Percentiles rank a stretch among this genome's conserved stretches.
These are phyloP conservation scores for Solenopsis fugax DNA, from an alignment of 1,140 invertebrate species.

Conservation along the genomic window DNA sequence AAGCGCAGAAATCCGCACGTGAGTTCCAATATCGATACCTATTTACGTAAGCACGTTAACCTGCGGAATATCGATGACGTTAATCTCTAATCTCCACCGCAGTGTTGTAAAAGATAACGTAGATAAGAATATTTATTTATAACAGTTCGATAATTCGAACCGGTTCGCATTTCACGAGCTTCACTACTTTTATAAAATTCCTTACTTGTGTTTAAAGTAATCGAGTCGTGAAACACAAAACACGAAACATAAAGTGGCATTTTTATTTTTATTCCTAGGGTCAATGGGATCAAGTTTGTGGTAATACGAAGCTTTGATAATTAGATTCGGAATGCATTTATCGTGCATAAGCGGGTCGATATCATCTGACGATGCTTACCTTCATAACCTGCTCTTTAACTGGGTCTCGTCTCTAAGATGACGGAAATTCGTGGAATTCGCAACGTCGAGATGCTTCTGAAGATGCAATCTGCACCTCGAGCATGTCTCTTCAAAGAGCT, in stretches of 20 bases:
- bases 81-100: neutral
- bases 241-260: neutral
- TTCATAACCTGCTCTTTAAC: slow-evolving; percentile 61
- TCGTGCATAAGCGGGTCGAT: slow-evolving; percentile 17
- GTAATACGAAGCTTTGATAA: slow-evolving; percentile 27
- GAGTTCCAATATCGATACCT: slow-evolving; percentile 54
- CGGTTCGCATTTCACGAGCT: neutral
- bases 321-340: slow-evolving; percentile 23
- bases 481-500: slow-evolving; percentile 17
- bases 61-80: slow-evolving; percentile 45
- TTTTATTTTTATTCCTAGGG: neutral
- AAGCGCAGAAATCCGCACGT: slow-evolving; percentile 61
- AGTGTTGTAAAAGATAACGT: slow-evolving; percentile 16
- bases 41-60: slow-evolving; percentile 63
- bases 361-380: slow-evolving; percentile 41
- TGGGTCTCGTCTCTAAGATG: slow-evolving; percentile 35
- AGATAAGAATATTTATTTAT: neutral
- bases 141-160: neutral
- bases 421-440: slow-evolving; percentile 61
- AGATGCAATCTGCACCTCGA: slow-evolving; percentile 68
- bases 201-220: neutral
- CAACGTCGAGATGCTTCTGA: slow-evolving; percentile 63
- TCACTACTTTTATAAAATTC: neutral
- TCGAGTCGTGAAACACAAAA: neutral
- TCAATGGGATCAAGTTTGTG: neutral